Base-by-base conservation (phyloP, 2,797 vertebrate species). In the Myotis planiceps region DNA sequence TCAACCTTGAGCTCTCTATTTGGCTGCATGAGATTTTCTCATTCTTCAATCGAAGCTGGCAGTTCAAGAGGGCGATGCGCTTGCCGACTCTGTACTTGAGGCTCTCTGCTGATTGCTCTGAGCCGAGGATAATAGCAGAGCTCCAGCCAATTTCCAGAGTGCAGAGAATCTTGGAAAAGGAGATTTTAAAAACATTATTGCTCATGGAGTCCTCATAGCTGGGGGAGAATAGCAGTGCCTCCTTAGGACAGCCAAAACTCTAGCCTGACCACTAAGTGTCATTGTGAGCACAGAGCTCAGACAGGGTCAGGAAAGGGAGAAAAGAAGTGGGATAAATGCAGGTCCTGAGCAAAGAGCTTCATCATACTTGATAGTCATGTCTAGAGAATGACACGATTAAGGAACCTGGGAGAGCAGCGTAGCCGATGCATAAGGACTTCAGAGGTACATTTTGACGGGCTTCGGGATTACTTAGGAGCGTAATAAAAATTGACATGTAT, bases 71-170 rank as follows among this genome's bases (percentile, higher is more conserved):
- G 96, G 32, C 34, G n/a, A 85, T 51, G 53, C 3, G 19, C 65
- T 84, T 39, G 81, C 60, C 32, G 89, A 78, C 78, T 86, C 86
- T 97, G 83, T 75, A 27, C 71, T 84, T 75, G 79, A 95, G 29
- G 32, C 39, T 76, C 58, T 89, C 76, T 15, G 37, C 63, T 4
- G 51, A 78, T 93, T 97, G 97, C 97, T 91, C 65, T 92, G 65
- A 95, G 94, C 94, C 9, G 18, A 95, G 88, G 96, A 92, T 96
- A 97, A 96, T 74, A 96, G 92, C 88, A 97, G 88, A 95, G 94
- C 60, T 96, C 88, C 96, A 97, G 97, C 91, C 96, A 74, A 94
- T 96, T 98, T 98, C 76, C 32, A 95, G 88, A 93, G 58, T 92
- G 68, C 55, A 87, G 27, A 94, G 95, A 93, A 83, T 84, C 93